Percentiles rank a stretch among this genome's conserved stretches.
phyloP scores from a whole-genome alignment of 2,888 invertebrate species.

The Ichneumoninae sp. region DNA sequence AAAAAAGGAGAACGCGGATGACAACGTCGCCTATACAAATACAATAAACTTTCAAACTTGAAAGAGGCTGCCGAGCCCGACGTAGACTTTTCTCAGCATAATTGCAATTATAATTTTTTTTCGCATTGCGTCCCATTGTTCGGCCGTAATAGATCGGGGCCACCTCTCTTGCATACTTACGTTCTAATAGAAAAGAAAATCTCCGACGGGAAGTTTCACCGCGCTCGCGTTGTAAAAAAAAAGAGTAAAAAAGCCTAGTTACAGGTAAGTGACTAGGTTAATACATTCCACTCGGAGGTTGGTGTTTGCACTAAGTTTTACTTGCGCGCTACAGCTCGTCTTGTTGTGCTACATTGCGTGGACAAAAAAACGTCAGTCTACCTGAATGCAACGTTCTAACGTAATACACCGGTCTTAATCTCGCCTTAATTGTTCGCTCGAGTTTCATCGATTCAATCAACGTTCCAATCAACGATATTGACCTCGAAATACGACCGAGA shows the following conservation, averaged over 20 bases:
- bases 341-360: background rate
- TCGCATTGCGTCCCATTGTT: conserved; percentile 67
- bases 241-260: conserved; percentile 33
- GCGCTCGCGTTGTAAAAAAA: conserved; percentile 28
- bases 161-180: conserved; percentile 57
- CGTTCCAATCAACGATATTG: background rate
- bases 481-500: conserved; percentile 31
- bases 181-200: conserved; percentile 67
- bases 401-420: conserved; percentile 25
- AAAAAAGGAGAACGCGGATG: conserved; percentile 52
- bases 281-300: conserved; percentile 37
- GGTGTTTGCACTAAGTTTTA: conserved; percentile 12
- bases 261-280: conserved; percentile 51
- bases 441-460: background rate
- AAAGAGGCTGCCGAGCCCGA: conserved; percentile 37
- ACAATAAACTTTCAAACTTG: conserved; percentile 62
- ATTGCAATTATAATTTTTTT: conserved; percentile 68
- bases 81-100: conserved; percentile 62
- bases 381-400: background rate
- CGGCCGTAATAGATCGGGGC: conserved; percentile 67
- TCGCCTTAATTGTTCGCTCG: conserved; percentile 19
- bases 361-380: background rate
- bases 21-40: conserved; percentile 23
- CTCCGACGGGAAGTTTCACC: conserved; percentile 63
- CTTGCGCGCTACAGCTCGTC: background rate